Base-by-base conservation (phyloP, 1,140 invertebrate species). In the Brachionus manjavacas region DNA sequence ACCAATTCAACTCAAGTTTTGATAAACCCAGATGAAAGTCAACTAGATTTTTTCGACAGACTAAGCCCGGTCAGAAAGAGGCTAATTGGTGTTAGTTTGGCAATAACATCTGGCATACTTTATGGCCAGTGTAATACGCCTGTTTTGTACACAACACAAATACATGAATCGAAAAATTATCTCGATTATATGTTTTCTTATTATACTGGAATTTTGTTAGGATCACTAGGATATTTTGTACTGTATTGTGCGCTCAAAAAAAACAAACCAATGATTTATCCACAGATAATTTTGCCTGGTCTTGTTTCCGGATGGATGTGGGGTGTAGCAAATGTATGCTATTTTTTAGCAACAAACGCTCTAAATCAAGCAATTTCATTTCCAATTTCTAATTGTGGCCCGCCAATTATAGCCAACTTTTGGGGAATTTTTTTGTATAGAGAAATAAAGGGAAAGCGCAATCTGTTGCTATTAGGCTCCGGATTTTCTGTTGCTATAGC, bases 131-230 rank as follows among this genome's bases (percentile, higher is more conserved):
- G 84, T 41, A 84, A 78, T 60, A 85, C 85, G 16, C 86, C 86
- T 39, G 80, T 86, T 31, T 85, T 85, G 12, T 86, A 83, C 46
- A 85, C 85, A 4, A 76, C 20, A 1, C 86, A 86, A 78, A 84
- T 70, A 79, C 78, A 70, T n/a, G 60, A 35, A 52, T 20, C 41
- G 4, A 25, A 43, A 49, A 83, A 83, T 72, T 90, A 86, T 84
- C 85, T 91, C 28, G 89, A 90, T 81, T 91, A 91, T 85, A 89
- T 90, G 9, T 91, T 91, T 87, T 87, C 89, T 9, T 89, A 90
- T 84, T 91, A 88, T 84, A 87, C 87, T 85, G 90, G 90, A 14
- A 91, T 91, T 43, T 89, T 88, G 49, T 11, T 87, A 4, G 87
- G 89, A 14, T 90, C 89, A 68, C 88, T 88, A 4, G 66, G 87